Percentiles rank a stretch among this genome's conserved stretches.
These are phyloP conservation scores for Falco berigora DNA, from an alignment of 2,797 vertebrate genomes.

Conservation along the genomic window DNA sequence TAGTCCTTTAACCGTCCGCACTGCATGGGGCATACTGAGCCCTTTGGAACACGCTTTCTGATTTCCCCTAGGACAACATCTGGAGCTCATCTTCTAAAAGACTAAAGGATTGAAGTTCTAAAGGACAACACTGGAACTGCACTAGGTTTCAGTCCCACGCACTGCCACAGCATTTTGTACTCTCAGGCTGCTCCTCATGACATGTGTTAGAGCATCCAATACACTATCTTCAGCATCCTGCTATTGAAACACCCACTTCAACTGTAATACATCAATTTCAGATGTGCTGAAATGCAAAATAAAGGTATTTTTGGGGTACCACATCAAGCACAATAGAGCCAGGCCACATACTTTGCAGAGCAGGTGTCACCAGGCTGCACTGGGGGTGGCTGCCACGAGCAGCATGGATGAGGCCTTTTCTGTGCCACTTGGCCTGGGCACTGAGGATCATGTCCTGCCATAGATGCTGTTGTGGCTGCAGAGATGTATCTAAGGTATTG, in stretches of 20 bases:
- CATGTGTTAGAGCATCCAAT: accelerated
- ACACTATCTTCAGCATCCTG: background rate
- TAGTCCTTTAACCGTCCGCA: background rate
- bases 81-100: background rate
- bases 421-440: background rate
- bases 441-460: background rate
- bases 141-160: background rate
- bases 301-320: background rate
- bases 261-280: background rate
- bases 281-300: background rate
- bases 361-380: background rate
- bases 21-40: background rate
- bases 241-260: background rate
- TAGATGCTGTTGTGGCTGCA: background rate
- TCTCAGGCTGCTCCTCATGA: background rate
- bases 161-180: background rate
- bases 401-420: background rate
- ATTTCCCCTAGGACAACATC: background rate
- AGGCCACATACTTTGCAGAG: accelerated
- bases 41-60: background rate
- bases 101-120: background rate
- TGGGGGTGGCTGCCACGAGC: background rate
- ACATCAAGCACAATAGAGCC: background rate
- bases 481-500: background rate
- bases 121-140: background rate